phyloP scores from a whole-genome alignment of 2,113 vertebrate genomes.

The Craseonycteris thonglongyai region DNA sequence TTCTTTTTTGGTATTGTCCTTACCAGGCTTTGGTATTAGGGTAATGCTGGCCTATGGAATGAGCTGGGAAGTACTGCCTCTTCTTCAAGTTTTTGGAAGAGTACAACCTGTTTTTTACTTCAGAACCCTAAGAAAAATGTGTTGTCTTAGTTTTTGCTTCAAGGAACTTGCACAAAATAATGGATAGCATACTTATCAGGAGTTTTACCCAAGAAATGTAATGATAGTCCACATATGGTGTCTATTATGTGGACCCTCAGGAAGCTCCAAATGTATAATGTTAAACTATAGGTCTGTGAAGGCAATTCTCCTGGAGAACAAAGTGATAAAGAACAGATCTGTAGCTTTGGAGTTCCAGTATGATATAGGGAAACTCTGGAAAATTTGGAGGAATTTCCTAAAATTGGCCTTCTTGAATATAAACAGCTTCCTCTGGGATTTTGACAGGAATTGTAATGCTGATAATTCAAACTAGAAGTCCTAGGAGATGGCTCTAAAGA shows the following conservation, averaged over 20 bases:
- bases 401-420: conserved; percentile 48
- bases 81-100: no score
- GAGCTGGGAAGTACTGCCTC: no score
- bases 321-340: conserved; percentile 53
- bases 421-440: conserved; percentile 30
- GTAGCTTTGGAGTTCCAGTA: not conserved
- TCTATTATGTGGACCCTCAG: conserved; percentile 42
- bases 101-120: conserved; percentile 50
- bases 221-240: conserved; percentile 47
- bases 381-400: conserved; percentile 32
- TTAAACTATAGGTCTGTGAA: conserved; percentile 40
- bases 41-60: no score
- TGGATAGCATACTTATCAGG: conserved; percentile 12
- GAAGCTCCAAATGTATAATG: conserved; percentile 32
- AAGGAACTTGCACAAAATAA: conserved; percentile 21
- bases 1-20: no score
- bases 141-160: conserved; percentile 8
- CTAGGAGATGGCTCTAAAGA: not conserved
- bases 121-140: not conserved
- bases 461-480: conserved; percentile 13
- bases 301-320: not conserved
- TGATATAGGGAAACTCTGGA: conserved; percentile 11
- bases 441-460: conserved; percentile 6
- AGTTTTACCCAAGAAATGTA: conserved; percentile 35
- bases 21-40: no score